Conservation (phyloP, 2,113 vertebrate species). For the Peromyscus californicus region DNA sequence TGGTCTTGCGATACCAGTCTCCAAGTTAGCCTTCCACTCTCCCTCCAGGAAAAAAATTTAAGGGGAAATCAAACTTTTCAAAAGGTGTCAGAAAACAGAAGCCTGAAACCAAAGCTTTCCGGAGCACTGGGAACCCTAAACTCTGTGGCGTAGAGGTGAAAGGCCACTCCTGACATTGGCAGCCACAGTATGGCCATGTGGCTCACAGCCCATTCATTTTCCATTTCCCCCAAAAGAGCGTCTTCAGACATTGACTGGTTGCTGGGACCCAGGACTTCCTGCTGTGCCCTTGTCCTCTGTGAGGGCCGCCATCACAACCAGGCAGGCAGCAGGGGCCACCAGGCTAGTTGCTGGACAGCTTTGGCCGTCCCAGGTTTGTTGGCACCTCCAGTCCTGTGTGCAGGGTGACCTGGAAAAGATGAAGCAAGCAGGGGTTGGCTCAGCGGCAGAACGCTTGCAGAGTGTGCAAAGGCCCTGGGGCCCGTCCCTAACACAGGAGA, state of each 20-base stretch:
- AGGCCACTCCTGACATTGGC: not conserved
- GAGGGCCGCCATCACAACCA: not conserved
- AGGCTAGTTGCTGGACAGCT: conserved; percentile 86
- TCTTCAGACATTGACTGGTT: not conserved
- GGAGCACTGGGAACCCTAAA: not conserved
- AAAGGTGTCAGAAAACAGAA: not conserved
- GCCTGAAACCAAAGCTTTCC: not conserved
- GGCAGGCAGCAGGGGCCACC: not conserved
- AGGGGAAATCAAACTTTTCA: not conserved
- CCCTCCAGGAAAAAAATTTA: not conserved
- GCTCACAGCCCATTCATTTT: not conserved
- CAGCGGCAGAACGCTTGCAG: not conserved
- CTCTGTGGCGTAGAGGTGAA: not conserved
- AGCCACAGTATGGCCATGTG: not conserved
- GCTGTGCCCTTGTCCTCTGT: not conserved
- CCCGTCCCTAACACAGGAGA: not conserved
- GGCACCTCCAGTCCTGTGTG: conserved; percentile 96
- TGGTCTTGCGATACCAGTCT: not conserved
- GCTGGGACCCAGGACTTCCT: not conserved
- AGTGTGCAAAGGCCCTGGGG: no score
- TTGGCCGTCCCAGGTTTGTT: conserved; percentile 89
- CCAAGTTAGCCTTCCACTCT: not conserved
- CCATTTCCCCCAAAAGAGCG: not conserved
- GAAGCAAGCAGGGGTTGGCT: not conserved
- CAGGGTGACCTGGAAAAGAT: conserved; percentile 93